Evolutionary conservation across 2,888 invertebrate species (phyloP).

Genomic region (Theretra japonica): DNA sequence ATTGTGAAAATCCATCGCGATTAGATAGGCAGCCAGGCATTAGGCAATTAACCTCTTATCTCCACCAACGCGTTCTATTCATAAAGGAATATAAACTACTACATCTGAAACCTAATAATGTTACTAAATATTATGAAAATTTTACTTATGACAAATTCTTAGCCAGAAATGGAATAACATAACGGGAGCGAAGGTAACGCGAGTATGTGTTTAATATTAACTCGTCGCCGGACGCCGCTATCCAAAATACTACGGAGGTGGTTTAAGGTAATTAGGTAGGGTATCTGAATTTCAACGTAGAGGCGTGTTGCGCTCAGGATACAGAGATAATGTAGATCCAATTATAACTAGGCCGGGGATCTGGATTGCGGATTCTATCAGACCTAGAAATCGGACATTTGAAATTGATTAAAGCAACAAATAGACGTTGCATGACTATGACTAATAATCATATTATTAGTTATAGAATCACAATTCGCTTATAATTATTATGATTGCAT

Average conservation of each 20-base stretch:
- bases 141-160: not conserved
- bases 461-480: too few species aligned
- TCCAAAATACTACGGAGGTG: not conserved
- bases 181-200: not conserved
- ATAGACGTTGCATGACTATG: too few species aligned
- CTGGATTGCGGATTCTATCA: not conserved
- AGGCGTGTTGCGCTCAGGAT: not conserved
- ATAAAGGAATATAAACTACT: too few species aligned
- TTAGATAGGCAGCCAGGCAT: too few species aligned
- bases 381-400: not conserved
- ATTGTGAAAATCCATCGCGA: too few species aligned
- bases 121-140: too few species aligned
- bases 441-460: too few species aligned
- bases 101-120: too few species aligned
- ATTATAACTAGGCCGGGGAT: not conserved
- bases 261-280: not conserved
- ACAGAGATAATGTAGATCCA: not conserved
- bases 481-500: too few species aligned
- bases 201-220: not conserved
- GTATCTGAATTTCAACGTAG: constrained; percentile 6
- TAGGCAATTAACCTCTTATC: too few species aligned
- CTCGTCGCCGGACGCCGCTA: not conserved
- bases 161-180: not conserved
- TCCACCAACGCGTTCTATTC: too few species aligned
- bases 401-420: not conserved